Evolutionary conservation across 2,113 vertebrate species (phyloP).

Genomic region (Aldabrachelys gigantea): DNA sequence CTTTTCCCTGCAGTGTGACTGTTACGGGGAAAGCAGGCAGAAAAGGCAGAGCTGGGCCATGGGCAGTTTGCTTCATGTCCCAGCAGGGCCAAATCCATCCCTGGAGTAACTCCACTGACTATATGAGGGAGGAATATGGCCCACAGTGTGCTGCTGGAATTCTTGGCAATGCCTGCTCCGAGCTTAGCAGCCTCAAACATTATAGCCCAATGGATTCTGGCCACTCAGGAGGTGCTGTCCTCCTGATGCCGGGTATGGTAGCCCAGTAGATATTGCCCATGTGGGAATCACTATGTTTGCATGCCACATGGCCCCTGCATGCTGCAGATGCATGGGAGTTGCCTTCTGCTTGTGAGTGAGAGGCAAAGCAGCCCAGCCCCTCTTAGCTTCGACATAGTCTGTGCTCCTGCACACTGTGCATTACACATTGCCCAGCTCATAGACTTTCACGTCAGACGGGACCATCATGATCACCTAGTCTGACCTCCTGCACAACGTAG

Average conservation of each 20-base stretch:
- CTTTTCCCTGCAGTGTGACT: not conserved
- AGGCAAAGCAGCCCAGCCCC: not conserved
- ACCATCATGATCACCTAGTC: not conserved
- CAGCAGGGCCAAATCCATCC: not conserved
- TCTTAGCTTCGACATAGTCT: not conserved
- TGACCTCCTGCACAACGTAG: not conserved
- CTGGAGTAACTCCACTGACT: not conserved
- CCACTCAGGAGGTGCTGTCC: rapidly evolving
- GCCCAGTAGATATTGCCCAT: not conserved
- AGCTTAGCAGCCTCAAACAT: not conserved
- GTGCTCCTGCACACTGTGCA: not conserved
- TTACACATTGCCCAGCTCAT: not conserved
- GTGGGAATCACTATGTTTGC: not conserved
- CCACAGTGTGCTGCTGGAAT: not conserved
- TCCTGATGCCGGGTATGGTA: not conserved
- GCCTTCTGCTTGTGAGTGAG: not conserved
- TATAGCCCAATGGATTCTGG: not conserved
- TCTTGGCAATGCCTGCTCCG: not conserved
- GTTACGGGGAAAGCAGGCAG: not conserved
- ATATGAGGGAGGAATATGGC: not conserved
- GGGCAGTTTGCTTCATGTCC: not conserved
- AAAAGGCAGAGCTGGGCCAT: not conserved
- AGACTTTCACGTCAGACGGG: not conserved
- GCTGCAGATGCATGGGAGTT: not conserved
- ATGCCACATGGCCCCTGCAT: not conserved